Base-by-base conservation (phyloP, 2,797 vertebrate genomes). In the Microctenopoma lineatum region DNA sequence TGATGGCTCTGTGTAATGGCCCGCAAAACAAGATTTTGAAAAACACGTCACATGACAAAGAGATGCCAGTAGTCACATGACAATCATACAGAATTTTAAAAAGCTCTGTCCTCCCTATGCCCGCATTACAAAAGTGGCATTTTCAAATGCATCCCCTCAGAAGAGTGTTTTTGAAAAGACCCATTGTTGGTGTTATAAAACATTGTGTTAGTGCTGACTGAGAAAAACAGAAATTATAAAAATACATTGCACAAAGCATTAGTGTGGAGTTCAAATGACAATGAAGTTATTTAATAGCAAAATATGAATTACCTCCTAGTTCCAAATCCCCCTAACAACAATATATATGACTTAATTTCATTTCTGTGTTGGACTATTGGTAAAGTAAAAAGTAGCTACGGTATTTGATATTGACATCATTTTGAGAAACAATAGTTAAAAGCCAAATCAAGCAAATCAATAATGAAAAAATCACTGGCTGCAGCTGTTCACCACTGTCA, bases 11-110 rank as follows among this genome's bases (percentile, higher is more conserved):
- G 13, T 64, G 45, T 15, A 52, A 26, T 15, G 13, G n/a, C 8
- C 9, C 50, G 12, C 7, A 11, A 76, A 25, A 58, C 25, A 18
- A 11, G 18, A 52, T 61, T 39, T 42, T 59, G 7, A 57, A 57
- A 42, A 67, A 58, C 15, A 52, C 76, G 54, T 63, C 77, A 77
- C 74, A 47, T 60, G 57, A 26, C 21, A 16, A 5, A 32, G 11
- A 48, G 29, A n/a, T 29, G 18, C 7, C 48, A 62, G 29, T 27
- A 42, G 32, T 73, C 61, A 77, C 66, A 60, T 79, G 65, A 70
- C 65, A 54, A 46, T 59, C 11, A 59, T 51, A 59, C 61, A 66
- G 53, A 66, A 62, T 56, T 58, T 39, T 25, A 27, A 25, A 51
- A 34, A 46, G 29, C n/a, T 59, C 26, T 47, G 13, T 38, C 11